These are phyloP conservation scores for Stegodyphus mimosarum DNA, from an alignment of 1,140 invertebrate genomes.

Conservation along the genomic window DNA sequence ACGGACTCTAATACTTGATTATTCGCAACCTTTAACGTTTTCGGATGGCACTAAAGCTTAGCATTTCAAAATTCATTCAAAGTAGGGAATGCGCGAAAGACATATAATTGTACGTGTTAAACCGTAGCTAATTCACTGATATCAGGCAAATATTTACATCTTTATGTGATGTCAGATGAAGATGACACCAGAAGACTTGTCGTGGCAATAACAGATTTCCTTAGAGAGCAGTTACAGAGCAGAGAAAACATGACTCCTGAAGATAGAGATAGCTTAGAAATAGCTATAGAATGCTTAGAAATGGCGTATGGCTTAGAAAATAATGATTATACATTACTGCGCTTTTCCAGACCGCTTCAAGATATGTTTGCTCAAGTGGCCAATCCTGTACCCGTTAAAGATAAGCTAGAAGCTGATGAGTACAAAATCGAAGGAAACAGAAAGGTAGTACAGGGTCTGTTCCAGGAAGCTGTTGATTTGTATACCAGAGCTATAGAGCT, in stretches of 20 bases:
- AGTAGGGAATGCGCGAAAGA: no score
- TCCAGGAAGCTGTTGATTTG: not conserved
- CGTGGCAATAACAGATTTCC: slow-evolving; percentile 22
- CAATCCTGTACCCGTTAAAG: slow-evolving; percentile 19
- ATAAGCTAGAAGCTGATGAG: slow-evolving; percentile 5
- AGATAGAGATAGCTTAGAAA: slow-evolving; percentile 27
- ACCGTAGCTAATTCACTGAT: no score
- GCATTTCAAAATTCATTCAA: no score
- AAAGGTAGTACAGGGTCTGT: not conserved
- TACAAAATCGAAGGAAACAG: slow-evolving; percentile 13
- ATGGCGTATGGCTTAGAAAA: slow-evolving; percentile 15
- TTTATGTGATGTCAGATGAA: slow-evolving; percentile 20
- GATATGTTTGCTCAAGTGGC: slow-evolving; percentile 39
- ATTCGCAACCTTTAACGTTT: no score
- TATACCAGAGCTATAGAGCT: slow-evolving; percentile 31
- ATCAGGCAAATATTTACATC: no score
- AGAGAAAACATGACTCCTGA: slow-evolving; percentile 5
- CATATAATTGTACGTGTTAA: no score
- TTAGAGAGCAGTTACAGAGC: slow-evolving; percentile 2
- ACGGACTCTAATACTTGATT: no score
- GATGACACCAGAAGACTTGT: slow-evolving; percentile 27
- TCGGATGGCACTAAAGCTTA: no score
- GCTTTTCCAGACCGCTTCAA: not conserved
- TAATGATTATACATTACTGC: not conserved
- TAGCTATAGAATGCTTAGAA: slow-evolving; percentile 21